These are phyloP conservation scores for Brenthis ino DNA, from an alignment of 2,888 invertebrate species.

Conservation along the genomic window DNA sequence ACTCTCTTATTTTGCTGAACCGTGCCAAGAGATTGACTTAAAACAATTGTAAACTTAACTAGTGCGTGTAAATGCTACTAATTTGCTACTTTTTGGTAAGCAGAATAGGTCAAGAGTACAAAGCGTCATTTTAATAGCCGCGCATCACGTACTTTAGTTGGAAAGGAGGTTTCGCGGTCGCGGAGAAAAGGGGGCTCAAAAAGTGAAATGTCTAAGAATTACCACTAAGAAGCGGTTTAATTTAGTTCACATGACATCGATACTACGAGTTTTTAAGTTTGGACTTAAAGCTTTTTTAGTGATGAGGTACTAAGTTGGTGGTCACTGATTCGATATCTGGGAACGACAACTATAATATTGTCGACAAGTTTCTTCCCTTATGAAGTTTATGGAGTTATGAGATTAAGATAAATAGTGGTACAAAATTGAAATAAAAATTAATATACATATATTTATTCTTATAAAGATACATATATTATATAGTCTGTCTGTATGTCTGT, in stretches of 20 bases:
- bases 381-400: too few relatives aligned
- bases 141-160: conserved; percentile 59
- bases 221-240: conserved; percentile 34
- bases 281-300: too few relatives aligned
- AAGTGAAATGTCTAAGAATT: conserved; percentile 69
- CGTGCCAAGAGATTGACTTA: not conserved
- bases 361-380: too few relatives aligned
- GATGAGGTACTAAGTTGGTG: too few relatives aligned
- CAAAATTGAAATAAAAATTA: not conserved
- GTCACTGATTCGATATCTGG: too few relatives aligned
- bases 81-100: conserved; percentile 26
- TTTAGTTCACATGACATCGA: conserved; percentile 35
- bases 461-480: not conserved
- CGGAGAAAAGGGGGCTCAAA: conserved; percentile 52
- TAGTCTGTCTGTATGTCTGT: too few relatives aligned
- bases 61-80: conserved; percentile 24
- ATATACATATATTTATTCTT: not conserved
- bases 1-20: conserved; percentile 25
- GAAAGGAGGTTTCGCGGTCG: conserved; percentile 73
- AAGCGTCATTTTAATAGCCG: conserved; percentile 34
- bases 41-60: conserved; percentile 16
- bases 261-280: too few relatives aligned
- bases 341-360: too few relatives aligned
- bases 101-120: conserved; percentile 40
- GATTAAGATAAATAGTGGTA: too few relatives aligned